These are phyloP conservation scores for Micromys minutus DNA, from an alignment of 2,113 vertebrate species.

Conservation along the genomic window DNA sequence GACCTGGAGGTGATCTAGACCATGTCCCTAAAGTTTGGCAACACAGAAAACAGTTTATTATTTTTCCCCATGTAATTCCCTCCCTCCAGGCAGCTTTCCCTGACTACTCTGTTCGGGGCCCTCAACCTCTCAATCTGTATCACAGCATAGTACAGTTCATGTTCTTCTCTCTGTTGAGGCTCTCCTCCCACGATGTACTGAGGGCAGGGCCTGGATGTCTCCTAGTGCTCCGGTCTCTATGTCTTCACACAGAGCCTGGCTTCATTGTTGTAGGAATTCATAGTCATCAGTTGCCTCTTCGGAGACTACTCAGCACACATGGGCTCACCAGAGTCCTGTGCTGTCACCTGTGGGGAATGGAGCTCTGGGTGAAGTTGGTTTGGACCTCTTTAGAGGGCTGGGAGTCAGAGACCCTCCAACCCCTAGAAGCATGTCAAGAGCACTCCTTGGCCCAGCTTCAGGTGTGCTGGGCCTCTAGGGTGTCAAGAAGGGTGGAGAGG, in stretches of 20 bases:
- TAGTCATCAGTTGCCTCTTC: neutral
- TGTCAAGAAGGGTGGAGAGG: neutral
- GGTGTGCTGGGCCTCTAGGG: neutral
- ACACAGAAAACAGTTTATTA: neutral
- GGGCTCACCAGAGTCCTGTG: neutral
- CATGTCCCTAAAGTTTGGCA: accelerated
- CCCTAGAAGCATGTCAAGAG: neutral
- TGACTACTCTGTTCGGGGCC: neutral
- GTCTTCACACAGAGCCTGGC: neutral
- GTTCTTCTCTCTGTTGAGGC: neutral
- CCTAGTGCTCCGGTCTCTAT: neutral
- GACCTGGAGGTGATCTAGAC: neutral
- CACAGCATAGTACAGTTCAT: neutral
- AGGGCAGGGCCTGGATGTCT: neutral
- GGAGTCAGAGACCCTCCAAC: neutral
- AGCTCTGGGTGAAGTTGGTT: neutral
- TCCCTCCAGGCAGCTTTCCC: neutral
- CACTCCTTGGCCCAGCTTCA: accelerated
- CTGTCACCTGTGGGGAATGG: neutral
- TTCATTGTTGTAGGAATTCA: neutral
- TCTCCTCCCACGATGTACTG: neutral
- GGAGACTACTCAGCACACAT: neutral
- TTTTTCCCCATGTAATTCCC: neutral
- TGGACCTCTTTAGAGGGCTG: neutral
- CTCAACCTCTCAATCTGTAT: neutral